Evolutionary conservation across 2,113 vertebrate genomes (phyloP), one percentile per base, ranked within the genome.

Genomic region (Camarhynchus parvulus): DNA sequence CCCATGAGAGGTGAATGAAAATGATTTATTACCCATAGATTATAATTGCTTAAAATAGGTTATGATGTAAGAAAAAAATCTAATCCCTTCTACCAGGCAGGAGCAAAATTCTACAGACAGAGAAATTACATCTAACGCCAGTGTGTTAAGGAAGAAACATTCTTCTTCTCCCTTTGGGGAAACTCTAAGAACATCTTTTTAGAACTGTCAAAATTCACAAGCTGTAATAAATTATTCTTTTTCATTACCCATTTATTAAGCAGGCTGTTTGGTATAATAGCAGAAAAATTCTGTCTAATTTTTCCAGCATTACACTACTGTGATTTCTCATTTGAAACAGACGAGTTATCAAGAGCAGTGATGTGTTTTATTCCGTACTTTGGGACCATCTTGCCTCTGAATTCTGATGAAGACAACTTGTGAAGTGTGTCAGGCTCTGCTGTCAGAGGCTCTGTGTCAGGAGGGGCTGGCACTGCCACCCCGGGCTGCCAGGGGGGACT

Each of bases 201-300:
- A 97, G 97, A 98, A 96, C 98, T 97, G 97, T 98, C 97, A 97
- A 97, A 97, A 98, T 96, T 97, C 98, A 97, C 97, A 98, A 97
- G 97, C 97, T 89, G 50, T 98, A 91, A 98, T 98, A 97, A 98
- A 98, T 98, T 98, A 98, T 98, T 98, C 98, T 96, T 98, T 98
- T 98, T 98, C 98, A 98, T 98, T 97, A 97, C 94, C 82, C 97
- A 97, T 95, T 97, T 97, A 97, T 98, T 98, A 98, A 98, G 97
- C 96, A 97, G 97, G 96, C 97, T 97, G 96, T 97, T 98, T 97
- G 97, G 98, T 96, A 97, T 97, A 98, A 98, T 96, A 97, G 98
- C 95, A 97, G 97, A 61, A 97, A 97, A 97, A 97, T 96, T 97
- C 97, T 97, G 96, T 97, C 97, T 98, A 98, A 98, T 98, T 98